These are phyloP conservation scores for Lates japonicus DNA, from an alignment of 2,797 vertebrate genomes.

Conservation along the genomic window DNA sequence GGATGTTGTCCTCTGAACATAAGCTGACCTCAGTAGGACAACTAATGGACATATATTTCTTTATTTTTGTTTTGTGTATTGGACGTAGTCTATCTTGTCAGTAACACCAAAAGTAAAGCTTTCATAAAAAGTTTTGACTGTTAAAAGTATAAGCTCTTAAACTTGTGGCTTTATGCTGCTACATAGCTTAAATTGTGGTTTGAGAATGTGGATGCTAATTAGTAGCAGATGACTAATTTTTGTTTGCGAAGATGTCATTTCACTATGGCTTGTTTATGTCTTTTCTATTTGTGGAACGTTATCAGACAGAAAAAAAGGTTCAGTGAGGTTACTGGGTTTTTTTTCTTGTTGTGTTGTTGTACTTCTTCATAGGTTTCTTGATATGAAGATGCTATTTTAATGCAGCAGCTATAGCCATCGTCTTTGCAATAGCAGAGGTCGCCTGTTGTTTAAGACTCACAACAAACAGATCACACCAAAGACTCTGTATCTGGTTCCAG, in stretches of 20 bases:
- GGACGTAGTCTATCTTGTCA: too few species aligned
- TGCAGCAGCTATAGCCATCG: not conserved
- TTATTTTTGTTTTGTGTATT: not conserved
- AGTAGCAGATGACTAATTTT: not conserved
- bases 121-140: too few species aligned
- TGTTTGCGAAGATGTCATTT: not conserved
- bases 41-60: not conserved
- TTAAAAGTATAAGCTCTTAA: too few species aligned
- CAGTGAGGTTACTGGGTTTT: not conserved
- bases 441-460: constrained; percentile 6
- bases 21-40: not conserved
- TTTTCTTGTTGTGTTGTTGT: too few species aligned
- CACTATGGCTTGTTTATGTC: not conserved
- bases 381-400: not conserved
- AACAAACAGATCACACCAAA: constrained; percentile 9
- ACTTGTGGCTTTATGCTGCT: too few species aligned
- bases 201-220: not conserved
- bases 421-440: not conserved
- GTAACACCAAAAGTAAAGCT: too few species aligned
- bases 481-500: constrained; percentile 6
- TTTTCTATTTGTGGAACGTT: not conserved
- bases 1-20: not conserved
- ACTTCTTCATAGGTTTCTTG: not conserved
- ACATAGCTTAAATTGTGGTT: not conserved
- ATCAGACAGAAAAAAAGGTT: not conserved